These are phyloP conservation scores for Seira ritae DNA, from an alignment of 2,888 invertebrate genomes.

Conservation along the genomic window DNA sequence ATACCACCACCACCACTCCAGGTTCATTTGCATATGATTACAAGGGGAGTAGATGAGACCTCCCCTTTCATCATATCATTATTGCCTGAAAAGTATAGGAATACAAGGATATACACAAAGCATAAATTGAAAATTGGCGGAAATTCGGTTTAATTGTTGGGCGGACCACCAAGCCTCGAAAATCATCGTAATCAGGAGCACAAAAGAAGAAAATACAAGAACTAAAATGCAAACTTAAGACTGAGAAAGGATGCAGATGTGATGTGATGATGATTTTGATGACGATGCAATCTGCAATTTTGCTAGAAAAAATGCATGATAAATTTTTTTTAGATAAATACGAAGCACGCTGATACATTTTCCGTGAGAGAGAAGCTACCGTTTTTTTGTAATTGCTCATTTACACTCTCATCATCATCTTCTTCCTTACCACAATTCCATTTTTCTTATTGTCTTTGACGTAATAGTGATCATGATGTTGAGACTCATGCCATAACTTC, in stretches of 20 bases:
- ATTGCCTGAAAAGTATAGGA: neutral
- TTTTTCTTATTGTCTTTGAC: constrained; percentile 1
- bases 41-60: constrained; percentile 4
- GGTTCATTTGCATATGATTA: constrained; percentile 10
- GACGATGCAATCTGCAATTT: constrained; percentile 6
- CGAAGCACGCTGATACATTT: neutral
- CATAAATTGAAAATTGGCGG: constrained; percentile 45
- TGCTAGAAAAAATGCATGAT: neutral
- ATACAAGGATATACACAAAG: neutral
- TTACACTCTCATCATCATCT: neutral
- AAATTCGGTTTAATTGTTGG: constrained; percentile 43
- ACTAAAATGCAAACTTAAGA: no score
- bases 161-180: constrained; percentile 24
- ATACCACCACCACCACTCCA: neutral
- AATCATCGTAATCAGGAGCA: neutral
- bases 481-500: neutral
- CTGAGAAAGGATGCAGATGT: neutral
- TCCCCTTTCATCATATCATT: constrained; percentile 14
- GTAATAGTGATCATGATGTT: neutral
- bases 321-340: neutral
- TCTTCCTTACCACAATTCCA: neutral
- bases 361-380: neutral
- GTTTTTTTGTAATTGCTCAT: constrained; percentile 8
- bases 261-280: neutral
- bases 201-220: neutral